A percentile compares a stretch with the other conserved stretches of the same genome.
Evolutionary conservation across 37 sponge, comb jelly and placozoan genomes (phyloP).

Genomic region (Crambe crambe): DNA sequence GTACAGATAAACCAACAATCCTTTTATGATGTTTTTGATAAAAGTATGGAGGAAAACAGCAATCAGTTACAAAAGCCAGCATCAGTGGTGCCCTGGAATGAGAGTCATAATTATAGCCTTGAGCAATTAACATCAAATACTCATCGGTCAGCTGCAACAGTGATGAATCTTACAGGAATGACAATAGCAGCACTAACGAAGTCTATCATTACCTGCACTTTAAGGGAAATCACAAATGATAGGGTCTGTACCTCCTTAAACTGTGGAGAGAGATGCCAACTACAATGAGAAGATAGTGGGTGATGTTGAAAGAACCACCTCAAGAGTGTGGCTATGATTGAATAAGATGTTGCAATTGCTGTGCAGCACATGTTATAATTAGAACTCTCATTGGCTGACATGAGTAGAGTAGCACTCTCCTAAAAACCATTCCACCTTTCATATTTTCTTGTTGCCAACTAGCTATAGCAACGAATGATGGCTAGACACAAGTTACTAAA

Average conservation of each 20-base stretch:
- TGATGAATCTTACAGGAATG: neutral
- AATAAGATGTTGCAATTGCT: too few species aligned
- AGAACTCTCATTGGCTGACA: too few species aligned
- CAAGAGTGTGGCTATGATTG: too few species aligned
- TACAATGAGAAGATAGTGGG: too few species aligned
- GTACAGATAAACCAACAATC: neutral
- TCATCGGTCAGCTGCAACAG: neutral
- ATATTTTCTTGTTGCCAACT: too few species aligned
- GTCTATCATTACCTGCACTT: neutral
- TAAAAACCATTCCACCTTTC: too few species aligned
- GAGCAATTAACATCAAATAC: neutral
- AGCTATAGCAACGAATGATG: too few species aligned
- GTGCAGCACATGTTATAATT: too few species aligned
- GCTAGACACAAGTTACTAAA: too few species aligned
- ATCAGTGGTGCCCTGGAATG: neutral
- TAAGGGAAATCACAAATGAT: neutral
- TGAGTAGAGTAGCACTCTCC: too few species aligned
- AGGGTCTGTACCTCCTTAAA: neutral
- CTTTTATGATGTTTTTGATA: neutral
- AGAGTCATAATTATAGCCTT: neutral
- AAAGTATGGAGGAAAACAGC: neutral
- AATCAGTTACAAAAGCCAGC: neutral
- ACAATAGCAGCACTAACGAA: neutral
- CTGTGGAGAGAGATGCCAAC: too few species aligned
- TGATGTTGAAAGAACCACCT: too few species aligned